These are phyloP conservation scores for Capitella teleta DNA, from an alignment of 1,140 invertebrate species.

Conservation along the genomic window DNA sequence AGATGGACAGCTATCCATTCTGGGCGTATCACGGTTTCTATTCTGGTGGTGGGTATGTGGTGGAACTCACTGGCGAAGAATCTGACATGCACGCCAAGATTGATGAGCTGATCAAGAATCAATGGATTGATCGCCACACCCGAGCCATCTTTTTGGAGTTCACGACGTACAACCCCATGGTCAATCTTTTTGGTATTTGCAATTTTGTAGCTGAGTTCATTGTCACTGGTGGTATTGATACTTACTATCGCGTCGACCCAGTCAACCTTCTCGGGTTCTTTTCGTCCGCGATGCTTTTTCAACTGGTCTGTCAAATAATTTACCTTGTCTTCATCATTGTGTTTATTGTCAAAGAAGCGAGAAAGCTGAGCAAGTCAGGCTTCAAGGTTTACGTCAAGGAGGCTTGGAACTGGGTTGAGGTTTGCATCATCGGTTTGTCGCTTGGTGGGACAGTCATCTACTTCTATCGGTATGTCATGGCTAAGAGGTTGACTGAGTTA, in stretches of 20 bases:
- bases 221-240: conserved; percentile 44
- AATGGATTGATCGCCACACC: conserved; percentile 49
- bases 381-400: conserved; percentile 31
- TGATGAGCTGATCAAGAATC: conserved; percentile 30
- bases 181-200: conserved; percentile 45
- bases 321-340: conserved; percentile 41
- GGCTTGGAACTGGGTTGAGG: conserved; percentile 45
- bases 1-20: conserved; percentile 43
- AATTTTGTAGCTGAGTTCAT: conserved; percentile 47
- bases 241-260: conserved; percentile 46
- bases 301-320: conserved; percentile 27
- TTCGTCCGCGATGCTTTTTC: conserved; percentile 25
- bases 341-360: conserved; percentile 43
- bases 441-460: conserved; percentile 38
- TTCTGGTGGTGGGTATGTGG: conserved; percentile 49
- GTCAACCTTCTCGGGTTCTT: conserved; percentile 33
- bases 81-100: conserved; percentile 23
- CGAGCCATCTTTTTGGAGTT: conserved; percentile 50
- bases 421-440: conserved; percentile 36
- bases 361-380: conserved; percentile 20
- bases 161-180: conserved; percentile 49
- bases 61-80: conserved; percentile 40
- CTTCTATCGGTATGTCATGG: conserved; percentile 35
- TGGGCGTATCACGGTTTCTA: conserved; percentile 43
- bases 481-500: conserved; percentile 26